phyloP scores from a whole-genome alignment of 53 echinoderm and acorn worm genomes.

The Glandiceps talaboti region DNA sequence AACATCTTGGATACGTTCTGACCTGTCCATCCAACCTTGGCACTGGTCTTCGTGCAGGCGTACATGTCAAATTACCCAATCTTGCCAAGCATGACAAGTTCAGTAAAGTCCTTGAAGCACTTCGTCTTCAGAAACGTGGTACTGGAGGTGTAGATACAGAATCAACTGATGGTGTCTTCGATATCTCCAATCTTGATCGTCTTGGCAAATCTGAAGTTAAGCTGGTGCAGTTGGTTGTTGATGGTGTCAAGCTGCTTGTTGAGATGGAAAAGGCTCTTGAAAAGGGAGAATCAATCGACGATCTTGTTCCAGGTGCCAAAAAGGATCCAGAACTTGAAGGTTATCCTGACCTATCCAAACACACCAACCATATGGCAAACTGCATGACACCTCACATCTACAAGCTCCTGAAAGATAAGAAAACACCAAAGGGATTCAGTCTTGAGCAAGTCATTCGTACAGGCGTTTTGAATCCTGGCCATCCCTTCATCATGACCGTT shows the following conservation, averaged over 20 bases:
- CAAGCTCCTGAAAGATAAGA: constrained; percentile 71
- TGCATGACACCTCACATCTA: constrained; percentile 80
- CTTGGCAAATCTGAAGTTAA: constrained; percentile 48
- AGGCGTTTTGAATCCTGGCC: constrained; percentile 81
- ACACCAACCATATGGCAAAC: constrained; percentile 92
- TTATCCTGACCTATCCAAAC: constrained; percentile 78
- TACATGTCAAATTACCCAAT: constrained; percentile 58
- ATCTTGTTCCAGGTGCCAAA: constrained; percentile 36
- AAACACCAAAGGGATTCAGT: constrained; percentile 55
- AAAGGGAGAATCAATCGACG: constrained; percentile 37
- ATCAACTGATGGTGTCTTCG: constrained; percentile 45
- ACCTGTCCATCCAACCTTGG: constrained; percentile 79
- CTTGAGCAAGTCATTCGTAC: constrained; percentile 56
- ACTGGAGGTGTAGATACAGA: constrained; percentile 46
- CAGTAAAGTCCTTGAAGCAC: constrained; percentile 29
- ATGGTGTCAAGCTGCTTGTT: constrained; percentile 51
- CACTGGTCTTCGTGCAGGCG: constrained; percentile 68
- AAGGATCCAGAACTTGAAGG: constrained; percentile 33
- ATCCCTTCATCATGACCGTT: constrained; percentile 97
- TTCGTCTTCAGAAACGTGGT: constrained; percentile 44
- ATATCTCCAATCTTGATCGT: constrained; percentile 48
- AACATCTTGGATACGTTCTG: constrained; percentile 63
- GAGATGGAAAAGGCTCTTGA: constrained; percentile 79
- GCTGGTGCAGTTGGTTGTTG: constrained; percentile 62
- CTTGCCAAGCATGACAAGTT: constrained; percentile 43